These are phyloP conservation scores for Centropus bengalensis DNA, from an alignment of 2,113 vertebrate genomes.

Conservation along the genomic window DNA sequence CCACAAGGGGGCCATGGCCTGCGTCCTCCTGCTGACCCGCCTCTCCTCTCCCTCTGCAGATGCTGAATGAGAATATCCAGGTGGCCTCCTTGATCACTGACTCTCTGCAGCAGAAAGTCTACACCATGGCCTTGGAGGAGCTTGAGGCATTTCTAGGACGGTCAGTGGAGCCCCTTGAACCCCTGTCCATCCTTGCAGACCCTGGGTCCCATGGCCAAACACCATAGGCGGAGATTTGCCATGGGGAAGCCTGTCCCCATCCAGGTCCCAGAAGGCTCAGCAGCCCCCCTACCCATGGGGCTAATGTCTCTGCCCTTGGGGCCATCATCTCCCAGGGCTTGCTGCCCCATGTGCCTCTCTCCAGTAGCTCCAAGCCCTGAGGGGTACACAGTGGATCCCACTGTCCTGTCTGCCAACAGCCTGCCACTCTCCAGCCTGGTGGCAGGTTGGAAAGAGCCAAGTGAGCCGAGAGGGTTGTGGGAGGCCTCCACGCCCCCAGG, in stretches of 20 bases:
- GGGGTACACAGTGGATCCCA: background rate
- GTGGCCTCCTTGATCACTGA: conserved; percentile 85
- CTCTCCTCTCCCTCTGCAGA: conserved; percentile 67
- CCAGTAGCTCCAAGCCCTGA: fast-evolving
- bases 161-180: conserved; percentile 66
- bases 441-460: background rate
- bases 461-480: background rate
- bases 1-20: fast-evolving
- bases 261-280: background rate
- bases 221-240: background rate
- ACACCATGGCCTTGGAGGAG: conserved; percentile 89
- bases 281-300: background rate
- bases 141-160: conserved; percentile 89
- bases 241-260: background rate
- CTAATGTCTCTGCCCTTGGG: background rate
- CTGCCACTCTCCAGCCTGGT: background rate
- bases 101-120: conserved; percentile 84
- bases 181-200: background rate
- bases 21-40: background rate
- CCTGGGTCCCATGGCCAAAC: no score
- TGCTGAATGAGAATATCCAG: conserved; percentile 91
- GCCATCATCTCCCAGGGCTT: background rate
- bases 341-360: background rate
- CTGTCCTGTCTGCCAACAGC: background rate
- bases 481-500: fast-evolving